Conservation (phyloP, 30 jellyfish, hydroid and myxozoan genomes). For the Turritopsis rubra region DNA sequence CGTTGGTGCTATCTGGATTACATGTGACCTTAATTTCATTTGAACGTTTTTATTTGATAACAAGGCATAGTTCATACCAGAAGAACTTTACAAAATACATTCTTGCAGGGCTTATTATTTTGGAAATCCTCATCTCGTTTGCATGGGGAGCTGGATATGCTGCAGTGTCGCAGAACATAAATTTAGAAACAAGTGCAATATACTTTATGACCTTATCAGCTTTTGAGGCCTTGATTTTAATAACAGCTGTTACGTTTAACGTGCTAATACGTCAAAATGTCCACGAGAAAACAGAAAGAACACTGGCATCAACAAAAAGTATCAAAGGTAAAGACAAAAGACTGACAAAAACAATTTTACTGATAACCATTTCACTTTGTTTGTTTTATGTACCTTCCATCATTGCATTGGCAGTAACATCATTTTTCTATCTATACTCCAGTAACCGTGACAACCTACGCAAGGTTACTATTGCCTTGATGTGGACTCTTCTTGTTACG, state of each 20-base stretch:
- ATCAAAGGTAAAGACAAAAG: not conserved
- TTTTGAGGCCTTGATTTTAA: not conserved
- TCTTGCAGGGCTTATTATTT: not conserved
- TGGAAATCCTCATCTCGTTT: not conserved
- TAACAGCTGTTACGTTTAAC: not conserved
- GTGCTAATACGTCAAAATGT: constrained; percentile 5
- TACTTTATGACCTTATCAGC: not conserved
- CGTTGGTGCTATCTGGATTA: constrained; percentile 10
- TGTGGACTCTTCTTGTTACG: not conserved
- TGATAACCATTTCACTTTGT: not conserved
- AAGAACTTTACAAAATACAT: not conserved
- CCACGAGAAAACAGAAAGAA: not conserved
- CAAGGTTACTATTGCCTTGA: not conserved
- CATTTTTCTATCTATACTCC: not conserved
- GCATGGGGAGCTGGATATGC: constrained; percentile 21
- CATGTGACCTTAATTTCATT: not conserved
- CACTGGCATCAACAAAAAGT: not conserved
- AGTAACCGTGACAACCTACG: not conserved
- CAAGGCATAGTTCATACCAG: not conserved
- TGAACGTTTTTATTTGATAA: constrained; percentile 14
- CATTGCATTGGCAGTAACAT: not conserved
- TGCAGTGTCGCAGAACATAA: not conserved
- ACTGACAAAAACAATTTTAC: not conserved
- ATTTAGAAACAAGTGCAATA: constrained; percentile 1
- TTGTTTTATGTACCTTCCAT: not conserved